These are phyloP conservation scores for Myotis brandtii DNA, from an alignment of 2,113 vertebrate species.

Conservation along the genomic window DNA sequence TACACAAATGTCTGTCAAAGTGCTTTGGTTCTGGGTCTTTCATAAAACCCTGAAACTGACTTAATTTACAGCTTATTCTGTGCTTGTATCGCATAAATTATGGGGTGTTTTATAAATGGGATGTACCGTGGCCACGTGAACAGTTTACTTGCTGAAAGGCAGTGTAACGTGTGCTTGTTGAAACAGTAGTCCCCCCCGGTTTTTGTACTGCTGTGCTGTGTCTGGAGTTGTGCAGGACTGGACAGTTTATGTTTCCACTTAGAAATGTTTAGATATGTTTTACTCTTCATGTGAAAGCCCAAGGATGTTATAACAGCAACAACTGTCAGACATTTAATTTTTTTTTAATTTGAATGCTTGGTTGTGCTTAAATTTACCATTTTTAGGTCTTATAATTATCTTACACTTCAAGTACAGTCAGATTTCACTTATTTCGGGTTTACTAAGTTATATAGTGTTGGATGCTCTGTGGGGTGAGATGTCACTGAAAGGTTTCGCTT, in stretches of 20 bases:
- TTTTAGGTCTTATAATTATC: not conserved
- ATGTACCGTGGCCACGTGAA: fast-evolving
- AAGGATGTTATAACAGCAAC: not conserved
- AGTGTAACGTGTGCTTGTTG: fast-evolving
- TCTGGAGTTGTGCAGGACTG: too few species aligned
- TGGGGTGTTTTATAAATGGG: not conserved
- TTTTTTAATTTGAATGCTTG: not conserved
- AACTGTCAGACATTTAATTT: not conserved
- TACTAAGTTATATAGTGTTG: fast-evolving
- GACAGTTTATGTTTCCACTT: not conserved
- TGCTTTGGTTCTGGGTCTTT: not conserved
- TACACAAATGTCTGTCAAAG: not conserved
- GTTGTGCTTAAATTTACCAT: not conserved
- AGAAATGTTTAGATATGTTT: not conserved
- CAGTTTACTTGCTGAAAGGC: not conserved
- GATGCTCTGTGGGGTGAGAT: not conserved
- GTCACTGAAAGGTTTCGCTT: not conserved
- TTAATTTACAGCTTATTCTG: not conserved
- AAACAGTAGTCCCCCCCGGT: not conserved
- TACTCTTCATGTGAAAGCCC: not conserved
- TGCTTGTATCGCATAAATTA: fast-evolving
- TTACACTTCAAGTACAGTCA: not conserved
- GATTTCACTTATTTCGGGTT: not conserved
- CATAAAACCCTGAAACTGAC: not conserved
- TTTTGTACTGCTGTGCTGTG: fast-evolving